Conservation (phyloP, 92 coral and sea anemone species). For the Parazoanthus atlanticus region DNA sequence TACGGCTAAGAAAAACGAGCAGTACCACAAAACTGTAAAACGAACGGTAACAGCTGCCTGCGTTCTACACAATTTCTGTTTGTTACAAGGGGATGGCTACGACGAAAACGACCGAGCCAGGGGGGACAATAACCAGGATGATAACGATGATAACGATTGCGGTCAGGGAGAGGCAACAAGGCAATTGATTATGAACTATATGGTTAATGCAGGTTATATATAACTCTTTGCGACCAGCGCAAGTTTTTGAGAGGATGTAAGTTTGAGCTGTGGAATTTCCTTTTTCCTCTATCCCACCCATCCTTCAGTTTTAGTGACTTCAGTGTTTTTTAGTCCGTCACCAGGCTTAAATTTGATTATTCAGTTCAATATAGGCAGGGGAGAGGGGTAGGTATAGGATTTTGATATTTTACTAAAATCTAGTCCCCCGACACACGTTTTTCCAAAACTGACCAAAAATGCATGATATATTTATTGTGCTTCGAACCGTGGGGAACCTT, state of each 20-base stretch:
- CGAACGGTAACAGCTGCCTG: too few species aligned
- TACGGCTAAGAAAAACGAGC: too few species aligned
- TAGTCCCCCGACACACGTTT: conserved; percentile 6
- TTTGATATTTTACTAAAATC: not conserved
- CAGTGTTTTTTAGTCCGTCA: not conserved
- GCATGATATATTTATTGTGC: too few species aligned
- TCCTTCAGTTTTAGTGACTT: conserved; percentile 6
- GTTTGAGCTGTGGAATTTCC: not conserved
- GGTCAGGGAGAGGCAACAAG: not conserved
- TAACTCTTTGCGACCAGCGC: conserved; percentile 7
- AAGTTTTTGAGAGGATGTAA: conserved; percentile 4
- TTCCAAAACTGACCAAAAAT: too few species aligned
- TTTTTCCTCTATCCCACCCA: conserved; percentile 4
- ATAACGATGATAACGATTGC: not conserved
- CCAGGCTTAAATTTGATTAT: conserved; percentile 6
- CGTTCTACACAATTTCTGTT: too few species aligned
- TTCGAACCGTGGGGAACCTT: too few species aligned
- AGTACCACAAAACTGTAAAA: too few species aligned
- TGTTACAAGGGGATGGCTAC: too few species aligned
- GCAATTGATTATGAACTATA: conserved; percentile 1
- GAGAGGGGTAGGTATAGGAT: conserved; percentile 6
- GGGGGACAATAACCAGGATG: conserved; percentile 20
- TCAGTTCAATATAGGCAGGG: not conserved
- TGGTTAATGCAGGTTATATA: not conserved
- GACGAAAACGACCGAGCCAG: conserved; percentile 2